A percentile compares a stretch with the other conserved stretches of the same genome.
These are phyloP conservation scores for Oplegnathus fasciatus DNA, from an alignment of 2,113 vertebrate species.

Conservation along the genomic window DNA sequence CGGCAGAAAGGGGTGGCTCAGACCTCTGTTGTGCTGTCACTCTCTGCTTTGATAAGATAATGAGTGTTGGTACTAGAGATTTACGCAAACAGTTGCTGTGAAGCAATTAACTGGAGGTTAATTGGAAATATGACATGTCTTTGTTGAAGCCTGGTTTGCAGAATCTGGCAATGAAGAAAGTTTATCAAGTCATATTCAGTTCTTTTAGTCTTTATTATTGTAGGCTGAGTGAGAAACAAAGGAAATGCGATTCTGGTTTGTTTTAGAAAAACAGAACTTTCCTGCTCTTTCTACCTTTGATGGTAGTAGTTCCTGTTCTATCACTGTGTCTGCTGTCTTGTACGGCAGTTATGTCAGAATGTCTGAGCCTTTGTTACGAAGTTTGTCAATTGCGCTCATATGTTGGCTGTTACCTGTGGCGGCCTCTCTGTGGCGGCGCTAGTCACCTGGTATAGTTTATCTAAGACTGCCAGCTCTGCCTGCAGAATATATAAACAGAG, in stretches of 20 bases:
- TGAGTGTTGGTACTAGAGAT: slow-evolving; percentile 52
- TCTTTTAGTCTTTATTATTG: background rate
- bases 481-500: slow-evolving; percentile 24
- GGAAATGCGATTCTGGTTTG: background rate
- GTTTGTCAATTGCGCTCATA: slow-evolving; percentile 34
- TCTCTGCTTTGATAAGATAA: slow-evolving; percentile 55
- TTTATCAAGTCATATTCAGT: slow-evolving; percentile 8
- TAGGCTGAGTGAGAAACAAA: slow-evolving; percentile 32
- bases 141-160: slow-evolving; percentile 45
- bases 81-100: slow-evolving; percentile 42
- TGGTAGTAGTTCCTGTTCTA: slow-evolving; percentile 16
- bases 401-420: slow-evolving; percentile 52
- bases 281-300: background rate
- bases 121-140: slow-evolving; percentile 61
- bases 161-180: background rate
- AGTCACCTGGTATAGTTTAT: slow-evolving; percentile 49
- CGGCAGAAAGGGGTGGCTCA: background rate
- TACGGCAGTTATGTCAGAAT: slow-evolving; percentile 13
- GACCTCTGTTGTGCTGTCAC: slow-evolving; percentile 17
- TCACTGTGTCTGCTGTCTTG: background rate
- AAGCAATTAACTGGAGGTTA: slow-evolving; percentile 74
- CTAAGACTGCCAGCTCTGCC: slow-evolving; percentile 34
- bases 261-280: background rate
- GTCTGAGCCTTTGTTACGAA: slow-evolving; percentile 34
- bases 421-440: slow-evolving; percentile 16